Percentiles rank a stretch among this genome's conserved stretches.
Evolutionary conservation across 2,888 invertebrate species (phyloP).

Genomic region (Diogma glabrata): DNA sequence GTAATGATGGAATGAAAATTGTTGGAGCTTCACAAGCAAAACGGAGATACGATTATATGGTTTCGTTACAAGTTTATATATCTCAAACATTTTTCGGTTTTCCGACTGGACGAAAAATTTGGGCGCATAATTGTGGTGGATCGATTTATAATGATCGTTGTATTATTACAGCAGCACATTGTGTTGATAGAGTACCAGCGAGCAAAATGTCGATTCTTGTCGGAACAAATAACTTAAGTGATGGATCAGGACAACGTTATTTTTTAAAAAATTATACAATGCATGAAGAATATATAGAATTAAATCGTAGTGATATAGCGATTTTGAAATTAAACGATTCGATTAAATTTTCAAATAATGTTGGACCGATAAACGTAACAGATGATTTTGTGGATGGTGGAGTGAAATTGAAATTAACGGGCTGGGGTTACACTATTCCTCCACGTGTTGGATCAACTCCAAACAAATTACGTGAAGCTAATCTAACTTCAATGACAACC

Average conservation of each 20-base stretch:
- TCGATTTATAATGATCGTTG: slow-evolving; percentile 8
- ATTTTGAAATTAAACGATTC: background rate
- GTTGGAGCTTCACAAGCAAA: background rate
- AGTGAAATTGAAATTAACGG: background rate
- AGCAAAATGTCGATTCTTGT: background rate
- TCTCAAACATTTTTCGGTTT: background rate
- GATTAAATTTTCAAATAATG: background rate
- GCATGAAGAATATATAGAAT: slow-evolving; percentile 2
- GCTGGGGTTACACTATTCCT: slow-evolving; percentile 4
- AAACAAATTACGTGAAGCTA: background rate
- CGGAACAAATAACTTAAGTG: slow-evolving; percentile 1
- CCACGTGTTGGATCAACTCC: background rate
- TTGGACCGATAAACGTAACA: background rate
- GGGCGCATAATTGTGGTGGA: slow-evolving; percentile 14
- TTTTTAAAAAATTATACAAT: background rate
- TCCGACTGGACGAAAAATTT: background rate
- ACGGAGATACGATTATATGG: background rate
- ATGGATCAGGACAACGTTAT: background rate
- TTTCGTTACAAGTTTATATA: background rate
- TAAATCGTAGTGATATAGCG: slow-evolving; percentile 1
- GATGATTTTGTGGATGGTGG: background rate
- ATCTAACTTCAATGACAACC: background rate
- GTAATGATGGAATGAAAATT: background rate
- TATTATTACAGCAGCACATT: slow-evolving; percentile 13
- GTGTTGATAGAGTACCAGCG: slow-evolving; percentile 3